Evolutionary conservation across 1,140 invertebrate species (phyloP).

Genomic region (Maconellicoccus hirsutus): DNA sequence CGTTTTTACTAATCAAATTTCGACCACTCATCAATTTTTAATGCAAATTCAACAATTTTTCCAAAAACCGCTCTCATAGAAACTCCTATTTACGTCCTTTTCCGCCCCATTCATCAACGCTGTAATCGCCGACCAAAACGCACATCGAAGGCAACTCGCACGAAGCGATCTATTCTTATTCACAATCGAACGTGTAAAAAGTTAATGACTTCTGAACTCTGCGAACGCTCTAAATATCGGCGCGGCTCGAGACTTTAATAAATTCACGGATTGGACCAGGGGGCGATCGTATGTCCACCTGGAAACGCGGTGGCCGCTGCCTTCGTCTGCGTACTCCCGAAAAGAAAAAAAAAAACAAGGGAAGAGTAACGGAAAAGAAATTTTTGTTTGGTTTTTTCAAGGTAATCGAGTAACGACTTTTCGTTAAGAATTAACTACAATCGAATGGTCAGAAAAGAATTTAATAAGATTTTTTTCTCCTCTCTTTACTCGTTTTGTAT

Average conservation of each 20-base stretch:
- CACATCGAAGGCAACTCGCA: too few species aligned
- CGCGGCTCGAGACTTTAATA: not conserved
- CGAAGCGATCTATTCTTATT: not conserved
- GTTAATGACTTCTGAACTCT: constrained; percentile 8
- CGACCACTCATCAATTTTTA: too few species aligned
- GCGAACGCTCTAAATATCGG: not conserved
- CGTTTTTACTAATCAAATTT: too few species aligned
- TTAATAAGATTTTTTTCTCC: not conserved
- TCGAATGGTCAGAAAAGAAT: constrained; percentile 4
- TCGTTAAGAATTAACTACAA: constrained; percentile 9
- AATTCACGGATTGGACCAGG: not conserved
- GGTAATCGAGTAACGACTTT: constrained; percentile 7
- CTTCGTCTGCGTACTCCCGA: too few species aligned
- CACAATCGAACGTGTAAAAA: not conserved
- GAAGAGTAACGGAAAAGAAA: not conserved
- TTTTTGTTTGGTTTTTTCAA: constrained; percentile 9
- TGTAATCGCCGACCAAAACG: too few species aligned
- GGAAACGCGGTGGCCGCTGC: not conserved
- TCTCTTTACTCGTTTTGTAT: not conserved
- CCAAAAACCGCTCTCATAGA: too few species aligned
- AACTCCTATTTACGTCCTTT: too few species aligned
- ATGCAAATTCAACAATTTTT: too few species aligned
- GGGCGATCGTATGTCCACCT: constrained; percentile 1
- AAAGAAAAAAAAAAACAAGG: too few species aligned
- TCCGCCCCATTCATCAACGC: too few species aligned